Percentiles rank a stretch among this genome's conserved stretches.
Conservation (phyloP, 2,113 vertebrate genomes). For the Merops nubicus region DNA sequence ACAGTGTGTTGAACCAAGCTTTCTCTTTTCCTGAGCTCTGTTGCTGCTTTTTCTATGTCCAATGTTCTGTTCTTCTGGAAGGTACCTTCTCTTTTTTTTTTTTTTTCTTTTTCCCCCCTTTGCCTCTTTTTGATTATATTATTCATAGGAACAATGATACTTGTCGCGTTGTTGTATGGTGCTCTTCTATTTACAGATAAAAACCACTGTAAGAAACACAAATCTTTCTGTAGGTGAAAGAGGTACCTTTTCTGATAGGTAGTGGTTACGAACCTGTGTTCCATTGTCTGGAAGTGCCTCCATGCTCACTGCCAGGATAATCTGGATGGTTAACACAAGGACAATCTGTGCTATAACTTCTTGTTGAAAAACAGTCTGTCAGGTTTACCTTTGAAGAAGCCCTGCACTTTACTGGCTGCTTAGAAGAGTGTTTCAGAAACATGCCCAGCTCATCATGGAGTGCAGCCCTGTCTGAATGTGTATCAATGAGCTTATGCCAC, state of each 20-base stretch:
- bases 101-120: neutral
- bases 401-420: neutral
- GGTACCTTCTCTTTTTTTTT: accelerated
- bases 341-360: neutral
- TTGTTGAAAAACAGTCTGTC: neutral
- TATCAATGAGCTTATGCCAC: neutral
- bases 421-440: neutral
- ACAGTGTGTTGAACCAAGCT: neutral
- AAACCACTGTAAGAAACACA: neutral
- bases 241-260: neutral
- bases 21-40: neutral
- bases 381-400: constrained; percentile 3
- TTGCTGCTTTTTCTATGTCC: neutral
- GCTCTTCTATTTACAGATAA: neutral
- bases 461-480: neutral
- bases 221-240: neutral
- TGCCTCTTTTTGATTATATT: too few relatives aligned
- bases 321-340: neutral
- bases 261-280: neutral
- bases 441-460: neutral
- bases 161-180: too few relatives aligned
- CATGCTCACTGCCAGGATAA: neutral
- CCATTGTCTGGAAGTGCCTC: neutral
- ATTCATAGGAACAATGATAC: too few relatives aligned
- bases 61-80: neutral